Conservation (phyloP, 2,797 vertebrate genomes). For the Sphenopsis melanotis region DNA sequence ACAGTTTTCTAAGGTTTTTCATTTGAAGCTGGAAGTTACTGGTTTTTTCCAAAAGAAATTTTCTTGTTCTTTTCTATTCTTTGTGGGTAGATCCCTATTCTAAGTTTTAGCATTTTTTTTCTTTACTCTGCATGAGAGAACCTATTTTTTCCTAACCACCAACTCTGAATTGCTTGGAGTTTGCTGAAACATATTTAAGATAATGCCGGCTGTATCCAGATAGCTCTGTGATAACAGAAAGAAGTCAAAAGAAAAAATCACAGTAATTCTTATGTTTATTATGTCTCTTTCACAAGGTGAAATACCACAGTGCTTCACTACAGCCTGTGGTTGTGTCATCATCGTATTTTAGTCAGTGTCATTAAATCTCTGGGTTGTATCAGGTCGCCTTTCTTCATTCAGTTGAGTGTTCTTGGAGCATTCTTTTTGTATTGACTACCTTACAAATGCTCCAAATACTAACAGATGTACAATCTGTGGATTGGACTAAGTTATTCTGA, state of each 20-base stretch:
- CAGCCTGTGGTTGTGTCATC: neutral
- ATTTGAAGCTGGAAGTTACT: neutral
- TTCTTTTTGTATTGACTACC: neutral
- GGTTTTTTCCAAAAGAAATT: neutral
- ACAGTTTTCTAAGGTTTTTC: neutral
- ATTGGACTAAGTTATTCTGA: neutral
- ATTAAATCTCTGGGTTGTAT: neutral
- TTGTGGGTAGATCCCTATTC: neutral
- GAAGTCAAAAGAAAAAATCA: neutral
- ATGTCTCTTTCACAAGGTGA: rapidly evolving
- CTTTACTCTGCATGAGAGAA: neutral
- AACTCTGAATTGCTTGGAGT: neutral
- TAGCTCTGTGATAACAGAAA: neutral
- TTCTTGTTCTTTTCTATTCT: neutral
- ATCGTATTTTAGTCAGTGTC: neutral
- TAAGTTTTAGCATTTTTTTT: neutral
- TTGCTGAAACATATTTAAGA: neutral
- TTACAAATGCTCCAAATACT: neutral
- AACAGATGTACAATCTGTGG: neutral
- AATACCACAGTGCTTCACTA: neutral
- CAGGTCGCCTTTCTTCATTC: neutral
- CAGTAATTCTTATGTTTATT: neutral
- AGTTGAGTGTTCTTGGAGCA: neutral
- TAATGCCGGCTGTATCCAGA: neutral
- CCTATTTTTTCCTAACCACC: neutral